Conservation (phyloP, 1,140 invertebrate genomes). For the Drosophila biarmipes region DNA sequence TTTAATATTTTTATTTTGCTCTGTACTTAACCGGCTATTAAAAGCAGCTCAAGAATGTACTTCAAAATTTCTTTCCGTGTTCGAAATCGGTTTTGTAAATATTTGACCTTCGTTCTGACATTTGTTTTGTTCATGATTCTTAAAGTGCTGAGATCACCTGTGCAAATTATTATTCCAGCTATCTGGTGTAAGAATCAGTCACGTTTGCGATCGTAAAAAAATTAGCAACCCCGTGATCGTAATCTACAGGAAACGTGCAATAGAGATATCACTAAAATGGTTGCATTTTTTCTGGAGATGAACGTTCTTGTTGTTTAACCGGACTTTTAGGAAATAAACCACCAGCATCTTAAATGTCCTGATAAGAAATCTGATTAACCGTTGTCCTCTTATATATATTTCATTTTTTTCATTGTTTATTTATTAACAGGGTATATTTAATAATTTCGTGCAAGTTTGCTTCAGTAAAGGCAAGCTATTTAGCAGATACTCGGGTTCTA, state of each 20-base stretch:
- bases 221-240: no score
- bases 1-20: no score
- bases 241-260: conserved; percentile 21
- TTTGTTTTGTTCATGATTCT: conserved; percentile 1
- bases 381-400: no score
- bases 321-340: neutral
- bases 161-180: neutral
- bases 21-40: no score
- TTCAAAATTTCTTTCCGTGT: no score
- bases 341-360: no score
- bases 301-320: neutral
- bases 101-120: neutral
- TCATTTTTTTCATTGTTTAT: no score
- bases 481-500: neutral
- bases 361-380: no score
- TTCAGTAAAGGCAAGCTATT: neutral
- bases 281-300: neutral
- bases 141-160: conserved; percentile 37
- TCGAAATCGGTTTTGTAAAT: neutral
- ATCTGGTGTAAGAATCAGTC: conserved; percentile 16
- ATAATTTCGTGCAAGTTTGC: no score
- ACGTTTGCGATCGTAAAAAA: conserved; percentile 31
- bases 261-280: conserved; percentile 6
- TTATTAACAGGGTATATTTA: no score
- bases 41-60: no score